Evolutionary conservation across 92 coral and sea anemone genomes (phyloP).

Genomic region (Bergia puertoricense): DNA sequence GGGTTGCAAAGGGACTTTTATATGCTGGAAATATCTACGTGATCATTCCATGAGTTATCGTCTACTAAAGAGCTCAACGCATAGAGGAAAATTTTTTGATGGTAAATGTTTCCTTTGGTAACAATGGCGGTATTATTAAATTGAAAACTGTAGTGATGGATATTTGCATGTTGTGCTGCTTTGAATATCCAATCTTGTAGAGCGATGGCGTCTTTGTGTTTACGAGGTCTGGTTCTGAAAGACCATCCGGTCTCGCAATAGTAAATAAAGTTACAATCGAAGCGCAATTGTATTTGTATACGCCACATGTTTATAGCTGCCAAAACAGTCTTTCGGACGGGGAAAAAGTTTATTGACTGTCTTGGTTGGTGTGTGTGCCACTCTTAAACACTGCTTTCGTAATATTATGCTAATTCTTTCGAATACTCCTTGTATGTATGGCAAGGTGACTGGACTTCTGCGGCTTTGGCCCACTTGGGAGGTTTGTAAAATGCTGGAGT

Average conservation of each 20-base stretch:
- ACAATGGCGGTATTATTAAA: too few species aligned
- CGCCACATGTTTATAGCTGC: background rate
- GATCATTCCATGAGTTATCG: too few species aligned
- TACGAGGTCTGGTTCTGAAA: too few species aligned
- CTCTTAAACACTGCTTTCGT: slow-evolving; percentile 1
- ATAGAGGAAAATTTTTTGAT: too few species aligned
- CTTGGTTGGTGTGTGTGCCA: background rate
- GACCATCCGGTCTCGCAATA: background rate
- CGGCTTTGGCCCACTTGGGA: background rate
- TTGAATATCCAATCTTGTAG: background rate
- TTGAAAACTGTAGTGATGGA: too few species aligned
- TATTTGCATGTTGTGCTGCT: too few species aligned
- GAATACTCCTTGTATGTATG: slow-evolving; percentile 25
- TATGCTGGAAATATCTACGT: too few species aligned
- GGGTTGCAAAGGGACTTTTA: too few species aligned
- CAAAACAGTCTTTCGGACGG: too few species aligned
- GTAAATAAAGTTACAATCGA: background rate
- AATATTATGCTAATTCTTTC: slow-evolving; percentile 9
- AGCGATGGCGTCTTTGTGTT: background rate
- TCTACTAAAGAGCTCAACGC: too few species aligned
- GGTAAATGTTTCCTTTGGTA: too few species aligned
- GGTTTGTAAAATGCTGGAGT: background rate
- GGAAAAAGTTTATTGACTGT: background rate
- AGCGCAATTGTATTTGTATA: background rate
- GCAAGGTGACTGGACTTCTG: background rate